Evolutionary conservation across 2,797 vertebrate genomes (phyloP), one percentile per base, ranked within the genome.

Genomic region (Sus cebifrons): DNA sequence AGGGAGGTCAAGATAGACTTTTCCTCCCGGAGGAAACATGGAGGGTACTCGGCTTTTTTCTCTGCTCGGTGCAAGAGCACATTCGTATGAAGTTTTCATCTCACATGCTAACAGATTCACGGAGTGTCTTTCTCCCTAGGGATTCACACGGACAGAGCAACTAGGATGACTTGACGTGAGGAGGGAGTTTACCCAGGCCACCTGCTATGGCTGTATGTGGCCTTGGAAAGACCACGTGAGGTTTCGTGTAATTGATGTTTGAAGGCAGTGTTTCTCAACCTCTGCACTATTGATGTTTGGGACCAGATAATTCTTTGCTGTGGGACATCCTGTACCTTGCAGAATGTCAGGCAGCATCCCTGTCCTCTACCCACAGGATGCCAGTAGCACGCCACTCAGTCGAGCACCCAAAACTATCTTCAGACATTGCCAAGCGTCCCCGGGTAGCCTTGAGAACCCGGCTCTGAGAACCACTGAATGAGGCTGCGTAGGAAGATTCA

Each of bases 401-500:
- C 20, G n/a, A 27, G 82, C 25, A 25, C 25, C 23, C 27, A 49
- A 67, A 83, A 81, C 18, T 52, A 32, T 60, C 73, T 88, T 9
- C 23, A 75, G 71, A 60, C 32, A 0, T 71, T 44, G 49, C 18
- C 70, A 44, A 5, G 10, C 58, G 44, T 32, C 7, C 27, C 13
- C 23, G 18, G 18, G 81, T 60, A 56, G 14, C 56, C 17, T 0
- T n/a, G 54, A 56, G 65, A 36, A 54, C 1, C 5, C 49, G 40
- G 6, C 9, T 54, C n/a, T 56, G 56, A 87, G 36, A 87, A 52
- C n/a, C 25, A 12, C 62, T 32, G 49, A n/a, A 29, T 32, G 40
- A 49, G 64, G 27, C 7, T 32, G 0, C 17, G 0, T 12, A 23
- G 27, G 10, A 18, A 23, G 29, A 68, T 52, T 36, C 52, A 14